Evolutionary conservation across 1,140 invertebrate species (phyloP).

Genomic region (Thaumetopoea pityocampa): DNA sequence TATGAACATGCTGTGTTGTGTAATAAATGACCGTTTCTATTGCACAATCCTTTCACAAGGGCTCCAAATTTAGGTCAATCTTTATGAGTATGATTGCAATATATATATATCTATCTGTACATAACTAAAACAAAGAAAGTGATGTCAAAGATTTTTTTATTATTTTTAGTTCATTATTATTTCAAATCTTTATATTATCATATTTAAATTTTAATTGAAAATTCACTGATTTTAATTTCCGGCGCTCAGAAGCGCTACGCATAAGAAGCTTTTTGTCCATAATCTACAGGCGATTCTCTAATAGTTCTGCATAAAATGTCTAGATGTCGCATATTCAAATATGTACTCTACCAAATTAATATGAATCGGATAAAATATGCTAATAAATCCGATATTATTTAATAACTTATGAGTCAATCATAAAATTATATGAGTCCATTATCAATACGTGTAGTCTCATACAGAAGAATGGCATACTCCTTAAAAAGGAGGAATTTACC

Average conservation of each 20-base stretch:
- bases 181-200: neutral
- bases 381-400: no score
- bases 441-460: no score
- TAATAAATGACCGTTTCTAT: slow-evolving; percentile 76
- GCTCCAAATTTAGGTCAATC: slow-evolving; percentile 73
- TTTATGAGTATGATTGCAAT: slow-evolving; percentile 57
- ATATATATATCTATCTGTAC: slow-evolving; percentile 23
- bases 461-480: no score
- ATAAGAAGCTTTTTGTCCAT: neutral
- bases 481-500: no score
- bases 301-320: neutral
- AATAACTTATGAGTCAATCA: no score
- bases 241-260: slow-evolving; percentile 31
- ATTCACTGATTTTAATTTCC: slow-evolving; percentile 24
- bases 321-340: no score
- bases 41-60: slow-evolving; percentile 76
- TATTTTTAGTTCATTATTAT: neutral
- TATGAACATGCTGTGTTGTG: slow-evolving; percentile 71
- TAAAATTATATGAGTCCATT: no score
- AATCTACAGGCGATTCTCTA: neutral
- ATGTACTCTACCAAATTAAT: no score
- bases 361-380: no score
- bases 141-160: neutral
- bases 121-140: neutral
- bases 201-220: neutral